Evolutionary conservation across 2,797 vertebrate species (phyloP).

Genomic region (Zalophus californianus): DNA sequence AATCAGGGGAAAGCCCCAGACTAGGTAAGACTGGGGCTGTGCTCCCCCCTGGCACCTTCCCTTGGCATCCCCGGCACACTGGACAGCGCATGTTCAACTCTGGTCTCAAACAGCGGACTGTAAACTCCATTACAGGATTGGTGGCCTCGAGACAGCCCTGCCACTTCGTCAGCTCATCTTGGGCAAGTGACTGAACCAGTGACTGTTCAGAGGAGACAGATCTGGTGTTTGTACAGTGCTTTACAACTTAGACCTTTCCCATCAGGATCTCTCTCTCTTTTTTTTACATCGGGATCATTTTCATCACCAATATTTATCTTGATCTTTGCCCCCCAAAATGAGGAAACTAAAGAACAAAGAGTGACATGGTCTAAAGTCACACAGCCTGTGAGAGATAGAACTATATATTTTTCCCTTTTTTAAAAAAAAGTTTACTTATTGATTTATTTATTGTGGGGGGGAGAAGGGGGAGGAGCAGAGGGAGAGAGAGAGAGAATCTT

Average conservation of each 20-base stretch:
- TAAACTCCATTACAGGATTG: neutral
- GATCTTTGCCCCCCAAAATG: slow-evolving; percentile 19
- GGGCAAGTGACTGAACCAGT: neutral
- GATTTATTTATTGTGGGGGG: neutral
- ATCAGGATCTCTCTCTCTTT: neutral
- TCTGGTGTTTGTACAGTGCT: neutral
- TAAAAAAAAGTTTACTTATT: neutral
- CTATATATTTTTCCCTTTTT: neutral
- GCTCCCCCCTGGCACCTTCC: neutral
- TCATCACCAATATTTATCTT: neutral
- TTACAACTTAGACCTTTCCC: neutral
- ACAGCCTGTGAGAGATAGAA: neutral
- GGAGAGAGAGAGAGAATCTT: neutral
- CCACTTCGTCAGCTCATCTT: neutral
- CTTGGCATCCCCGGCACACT: neutral
- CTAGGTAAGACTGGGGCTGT: neutral
- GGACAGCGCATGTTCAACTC: neutral
- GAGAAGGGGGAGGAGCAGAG: neutral
- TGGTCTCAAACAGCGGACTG: neutral
- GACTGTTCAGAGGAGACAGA: neutral
- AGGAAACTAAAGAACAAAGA: neutral
- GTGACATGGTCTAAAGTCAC: neutral
- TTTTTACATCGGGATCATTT: neutral
- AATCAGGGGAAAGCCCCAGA: neutral
- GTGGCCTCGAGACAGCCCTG: neutral